phyloP scores from a whole-genome alignment of 2,888 invertebrate species.

The Andrena dorsata region DNA sequence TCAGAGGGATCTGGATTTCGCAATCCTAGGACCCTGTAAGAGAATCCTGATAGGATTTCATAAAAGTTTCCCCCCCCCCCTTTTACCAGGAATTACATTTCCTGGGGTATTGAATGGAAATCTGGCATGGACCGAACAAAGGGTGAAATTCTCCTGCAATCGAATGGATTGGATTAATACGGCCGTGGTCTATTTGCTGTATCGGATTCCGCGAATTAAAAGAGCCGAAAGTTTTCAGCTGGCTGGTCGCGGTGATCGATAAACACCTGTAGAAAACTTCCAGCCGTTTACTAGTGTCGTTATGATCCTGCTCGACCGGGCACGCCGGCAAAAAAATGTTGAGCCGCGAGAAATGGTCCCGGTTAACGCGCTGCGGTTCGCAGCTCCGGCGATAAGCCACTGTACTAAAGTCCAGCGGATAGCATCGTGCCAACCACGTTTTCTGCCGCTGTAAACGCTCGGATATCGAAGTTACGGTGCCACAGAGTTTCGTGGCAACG shows the following conservation, averaged over 20 bases:
- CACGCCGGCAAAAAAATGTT: neutral
- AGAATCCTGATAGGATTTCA: neutral
- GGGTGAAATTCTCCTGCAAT: neutral
- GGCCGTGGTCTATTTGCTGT: conserved; percentile 4
- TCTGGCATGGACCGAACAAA: neutral
- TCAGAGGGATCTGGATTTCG: neutral
- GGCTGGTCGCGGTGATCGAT: conserved; percentile 18
- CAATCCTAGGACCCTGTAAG: neutral
- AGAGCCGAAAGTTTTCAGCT: neutral
- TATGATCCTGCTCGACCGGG: conserved; percentile 2
- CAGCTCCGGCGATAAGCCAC: neutral
- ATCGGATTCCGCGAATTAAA: conserved; percentile 10
- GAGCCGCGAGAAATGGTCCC: neutral
- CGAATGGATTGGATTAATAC: neutral
- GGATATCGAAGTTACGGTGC: too few relatives aligned
- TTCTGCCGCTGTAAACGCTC: neutral
- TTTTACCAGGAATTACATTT: neutral
- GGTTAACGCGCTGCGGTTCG: neutral
- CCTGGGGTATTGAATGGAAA: neutral
- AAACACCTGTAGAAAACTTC: conserved; percentile 21
- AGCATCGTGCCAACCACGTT: neutral
- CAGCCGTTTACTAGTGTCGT: neutral
- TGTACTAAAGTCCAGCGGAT: neutral
- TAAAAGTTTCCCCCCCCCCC: neutral
- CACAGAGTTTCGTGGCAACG: too few relatives aligned